Evolutionary conservation across 2,888 invertebrate genomes (phyloP).

Genomic region (Lordiphosa fenestrarum): DNA sequence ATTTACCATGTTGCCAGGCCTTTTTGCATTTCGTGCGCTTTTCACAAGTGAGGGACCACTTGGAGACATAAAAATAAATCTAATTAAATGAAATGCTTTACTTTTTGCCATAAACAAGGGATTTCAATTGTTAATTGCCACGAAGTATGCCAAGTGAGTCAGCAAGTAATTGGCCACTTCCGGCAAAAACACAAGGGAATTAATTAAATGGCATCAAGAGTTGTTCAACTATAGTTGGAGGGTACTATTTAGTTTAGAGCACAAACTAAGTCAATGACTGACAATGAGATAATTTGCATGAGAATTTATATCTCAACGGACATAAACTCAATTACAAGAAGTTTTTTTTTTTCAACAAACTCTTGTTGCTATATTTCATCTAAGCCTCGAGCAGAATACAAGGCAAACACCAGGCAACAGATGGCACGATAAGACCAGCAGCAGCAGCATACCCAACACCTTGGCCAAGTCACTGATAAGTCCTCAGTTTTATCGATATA

Average conservation of each 20-base stretch:
- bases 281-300: no score
- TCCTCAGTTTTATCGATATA: conserved; percentile 3
- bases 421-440: conserved; percentile 9
- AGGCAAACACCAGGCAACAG: no score
- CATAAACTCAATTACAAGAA: no score
- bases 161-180: conserved; percentile 55
- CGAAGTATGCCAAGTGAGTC: no score
- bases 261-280: no score
- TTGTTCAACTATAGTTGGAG: no score
- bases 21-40: conserved; percentile 41
- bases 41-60: conserved; percentile 10
- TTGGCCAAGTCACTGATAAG: conserved; percentile 44
- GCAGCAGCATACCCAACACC: conserved; percentile 39
- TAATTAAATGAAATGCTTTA: conserved; percentile 68
- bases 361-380: no score
- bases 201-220: conserved; percentile 45
- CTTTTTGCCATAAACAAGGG: conserved; percentile 17
- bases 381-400: no score
- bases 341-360: no score
- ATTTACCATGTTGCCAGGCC: conserved; percentile 33
- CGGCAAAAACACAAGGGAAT: conserved; percentile 39
- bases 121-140: no score
- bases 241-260: no score
- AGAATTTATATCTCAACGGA: no score
- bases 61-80: conserved; percentile 66